Conservation (phyloP, 2,888 invertebrate genomes). For the Drosophila histrio region DNA sequence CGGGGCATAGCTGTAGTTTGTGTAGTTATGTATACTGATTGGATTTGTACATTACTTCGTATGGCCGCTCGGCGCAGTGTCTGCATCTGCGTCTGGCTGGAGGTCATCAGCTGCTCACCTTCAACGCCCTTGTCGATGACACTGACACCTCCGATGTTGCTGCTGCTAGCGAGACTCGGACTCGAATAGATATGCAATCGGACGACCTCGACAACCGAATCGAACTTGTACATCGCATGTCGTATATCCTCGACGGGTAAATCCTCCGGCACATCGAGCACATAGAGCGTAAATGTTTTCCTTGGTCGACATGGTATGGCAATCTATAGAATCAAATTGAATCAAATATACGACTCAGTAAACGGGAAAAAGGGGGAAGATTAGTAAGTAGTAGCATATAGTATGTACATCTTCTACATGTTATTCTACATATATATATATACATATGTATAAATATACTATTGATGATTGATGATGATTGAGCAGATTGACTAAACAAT, state of each 20-base stretch:
- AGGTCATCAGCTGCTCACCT: slow-evolving; percentile 73
- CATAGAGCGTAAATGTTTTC: slow-evolving; percentile 93
- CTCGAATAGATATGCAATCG: slow-evolving; percentile 86
- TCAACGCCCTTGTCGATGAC: slow-evolving; percentile 77
- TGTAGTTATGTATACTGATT: slow-evolving; percentile 5
- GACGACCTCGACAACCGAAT: slow-evolving; percentile 92
- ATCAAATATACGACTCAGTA: slow-evolving; percentile 21
- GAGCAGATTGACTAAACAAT: slow-evolving; percentile 1
- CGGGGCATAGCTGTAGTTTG: not conserved
- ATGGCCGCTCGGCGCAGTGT: slow-evolving; percentile 69
- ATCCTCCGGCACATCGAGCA: slow-evolving; percentile 93
- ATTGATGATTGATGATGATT: slow-evolving; percentile 17
- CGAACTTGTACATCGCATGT: slow-evolving; percentile 91
- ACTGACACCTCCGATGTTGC: slow-evolving; percentile 18
- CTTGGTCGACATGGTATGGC: slow-evolving; percentile 94
- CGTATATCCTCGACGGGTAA: slow-evolving; percentile 93
- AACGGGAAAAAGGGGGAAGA: not conserved
- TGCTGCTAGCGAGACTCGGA: slow-evolving; percentile 30
- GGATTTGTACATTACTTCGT: slow-evolving; percentile 61
- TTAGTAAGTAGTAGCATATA: too few species aligned
- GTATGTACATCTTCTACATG: too few species aligned
- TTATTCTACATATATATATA: not conserved
- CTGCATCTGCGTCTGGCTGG: slow-evolving; percentile 56
- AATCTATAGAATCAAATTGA: slow-evolving; percentile 85
- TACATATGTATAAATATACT: not conserved